Evolutionary conservation across 2,113 vertebrate genomes (phyloP), one percentile per base, ranked within the genome.

Genomic region (Leucosticte australis): DNA sequence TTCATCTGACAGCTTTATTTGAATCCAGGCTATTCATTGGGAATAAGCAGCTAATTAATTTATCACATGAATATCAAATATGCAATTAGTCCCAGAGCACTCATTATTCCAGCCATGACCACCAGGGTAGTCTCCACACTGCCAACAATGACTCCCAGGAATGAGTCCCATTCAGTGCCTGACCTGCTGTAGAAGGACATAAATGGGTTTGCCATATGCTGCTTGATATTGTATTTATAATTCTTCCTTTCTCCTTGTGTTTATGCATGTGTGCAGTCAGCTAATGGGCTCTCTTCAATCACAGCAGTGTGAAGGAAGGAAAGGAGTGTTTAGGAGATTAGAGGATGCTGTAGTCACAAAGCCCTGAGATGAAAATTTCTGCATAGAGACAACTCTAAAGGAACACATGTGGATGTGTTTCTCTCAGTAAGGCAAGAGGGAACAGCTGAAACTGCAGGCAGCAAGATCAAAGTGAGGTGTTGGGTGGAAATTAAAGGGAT

Each of bases 41-140:
- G 67, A 96, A 96, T 64, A 87, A 94, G 67, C 83, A 74, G 49
- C 74, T 96, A 96, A 97, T 96, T 96, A 96, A 94, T 91, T 91
- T 94, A 73, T 95, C 76, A 87, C 87, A 94, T 91, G 92, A 96
- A 90, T 82, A 95, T 89, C 95, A 92, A 85, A 91, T 76, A 67
- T 42, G 76, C 69, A 92, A 90, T 94, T 96, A 94, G 87, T 92
- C 84, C 67, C 89, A 41, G 41, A 70, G 46, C 52, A 76, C 60
- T 94, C 82, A 11, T 27, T 60, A 93, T 87, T 71, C 75, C 63
- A 89, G 55, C 47, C 70, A n/a, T 92, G 86, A 94, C 39, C 64
- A 71, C 44, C 33, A 2, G 15, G 49, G 75, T 3, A 49, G 70
- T 16, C 47, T 90, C 80, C 55, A 57, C 44, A 10, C 57, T 90